A percentile compares a stretch with the other conserved stretches of the same genome.
Evolutionary conservation across 2,113 vertebrate species (phyloP).

Genomic region (Trogon melanurus): DNA sequence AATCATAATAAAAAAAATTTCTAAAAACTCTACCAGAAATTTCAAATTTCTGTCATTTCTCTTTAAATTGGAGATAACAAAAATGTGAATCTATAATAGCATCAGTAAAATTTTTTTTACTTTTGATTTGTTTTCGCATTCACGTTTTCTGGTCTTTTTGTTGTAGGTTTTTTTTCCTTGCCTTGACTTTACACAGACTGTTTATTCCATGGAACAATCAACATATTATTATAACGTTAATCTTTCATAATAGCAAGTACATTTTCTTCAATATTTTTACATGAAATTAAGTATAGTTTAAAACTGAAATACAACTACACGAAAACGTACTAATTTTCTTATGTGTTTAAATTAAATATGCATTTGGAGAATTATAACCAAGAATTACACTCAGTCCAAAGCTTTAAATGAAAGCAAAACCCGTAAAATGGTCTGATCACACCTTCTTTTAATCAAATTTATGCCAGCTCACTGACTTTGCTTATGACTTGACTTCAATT

Average conservation of each 20-base stretch:
- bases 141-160: background rate
- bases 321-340: background rate
- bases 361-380: background rate
- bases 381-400: background rate
- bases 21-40: background rate
- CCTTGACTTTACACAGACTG: background rate
- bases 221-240: background rate
- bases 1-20: background rate
- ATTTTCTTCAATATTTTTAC: background rate
- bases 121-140: background rate
- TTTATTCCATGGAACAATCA: background rate
- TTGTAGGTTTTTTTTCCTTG: background rate
- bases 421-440: background rate
- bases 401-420: slow-evolving; percentile 48
- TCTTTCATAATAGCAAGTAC: background rate
- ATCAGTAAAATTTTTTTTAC: background rate
- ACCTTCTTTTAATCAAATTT: slow-evolving; percentile 60
- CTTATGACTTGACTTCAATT: slow-evolving; percentile 61
- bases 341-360: background rate
- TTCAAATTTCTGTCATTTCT: background rate
- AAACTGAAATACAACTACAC: background rate
- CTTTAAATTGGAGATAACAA: background rate
- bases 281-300: background rate
- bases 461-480: slow-evolving; percentile 67
- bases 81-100: background rate